Base-by-base conservation (phyloP, 1,140 invertebrate genomes). In the Magallana ariakensis region DNA sequence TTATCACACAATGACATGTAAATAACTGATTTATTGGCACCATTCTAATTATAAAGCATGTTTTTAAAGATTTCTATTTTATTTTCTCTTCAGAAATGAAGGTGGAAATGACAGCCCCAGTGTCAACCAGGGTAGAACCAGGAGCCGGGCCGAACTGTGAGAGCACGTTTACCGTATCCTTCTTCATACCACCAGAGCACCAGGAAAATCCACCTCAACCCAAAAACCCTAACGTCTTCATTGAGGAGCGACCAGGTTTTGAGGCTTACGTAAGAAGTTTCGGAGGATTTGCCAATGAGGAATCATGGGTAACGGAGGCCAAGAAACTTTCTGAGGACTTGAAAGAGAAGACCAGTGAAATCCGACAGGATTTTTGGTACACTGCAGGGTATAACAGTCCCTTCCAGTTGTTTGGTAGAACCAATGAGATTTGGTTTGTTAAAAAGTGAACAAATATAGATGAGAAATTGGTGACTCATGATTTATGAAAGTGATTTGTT, bases 31-130 rank as follows among this genome's bases (percentile, higher is more conserved):
- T 46, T 46, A 46, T 46, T 46, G 5, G 5, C 33, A 46, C 0
- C 33, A 46, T 46, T 46, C 33, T 46, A 46, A n/a, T n/a, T n/a
- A n/a, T n/a, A n/a, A n/a, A 46, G 5, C 33, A 46, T 46, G 33
- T 46, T 46, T 46, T 46, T 46, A 46, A 46, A 46, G 33, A 46
- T 46, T 46, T 46, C 33, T 46, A 46, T 46, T 46, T 46, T 46
- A 46, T 46, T 46, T 46, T 4, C 33, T 46, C 33, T 85, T 10
- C 88, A 94, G 93, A 89, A n/a, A 90, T 86, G 9, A 93, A 94
- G 66, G 91, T 94, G 56, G 93, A 93, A 4, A 94, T 94, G 94
- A 94, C 94, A n/a, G 91, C 93, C 3, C 94, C 94, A 10, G 94
- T 95, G 16, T 89, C 93, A 9, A 93, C 93, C 0, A 90, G 87